phyloP scores from a whole-genome alignment of 2,113 vertebrate species.

The Chloebia gouldiae region DNA sequence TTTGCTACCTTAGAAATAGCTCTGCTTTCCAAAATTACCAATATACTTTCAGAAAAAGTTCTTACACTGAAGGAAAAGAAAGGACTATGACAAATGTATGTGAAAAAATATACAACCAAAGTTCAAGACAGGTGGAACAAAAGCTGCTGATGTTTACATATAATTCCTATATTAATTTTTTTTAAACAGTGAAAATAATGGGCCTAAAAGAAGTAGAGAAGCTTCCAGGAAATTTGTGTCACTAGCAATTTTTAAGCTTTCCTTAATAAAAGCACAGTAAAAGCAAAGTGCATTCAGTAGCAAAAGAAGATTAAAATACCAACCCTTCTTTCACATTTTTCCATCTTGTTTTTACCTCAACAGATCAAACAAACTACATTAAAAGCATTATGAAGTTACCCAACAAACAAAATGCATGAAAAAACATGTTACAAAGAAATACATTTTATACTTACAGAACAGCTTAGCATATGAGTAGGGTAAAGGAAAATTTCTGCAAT shows the following conservation, averaged over 20 bases:
- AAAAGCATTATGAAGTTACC: neutral
- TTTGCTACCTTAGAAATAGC: neutral
- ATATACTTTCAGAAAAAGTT: neutral
- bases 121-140: neutral
- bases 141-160: neutral
- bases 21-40: neutral
- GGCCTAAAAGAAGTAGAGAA: neutral
- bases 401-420: constrained; percentile 11
- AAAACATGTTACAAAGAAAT: constrained; percentile 2
- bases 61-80: neutral
- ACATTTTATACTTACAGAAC: neutral
- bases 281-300: neutral
- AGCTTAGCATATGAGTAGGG: neutral
- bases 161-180: neutral
- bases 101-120: neutral
- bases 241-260: neutral
- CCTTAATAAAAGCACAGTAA: constrained; percentile 37
- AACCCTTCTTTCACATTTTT: neutral
- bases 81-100: neutral
- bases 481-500: neutral
- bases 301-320: constrained; percentile 46
- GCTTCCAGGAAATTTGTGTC: neutral
- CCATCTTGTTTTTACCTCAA: constrained; percentile 13
- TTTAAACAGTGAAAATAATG: neutral
- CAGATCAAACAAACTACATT: constrained; percentile 40